Evolutionary conservation across 2,113 vertebrate genomes (phyloP), one percentile per base, ranked within the genome.

Genomic region (Gila orcuttii): DNA sequence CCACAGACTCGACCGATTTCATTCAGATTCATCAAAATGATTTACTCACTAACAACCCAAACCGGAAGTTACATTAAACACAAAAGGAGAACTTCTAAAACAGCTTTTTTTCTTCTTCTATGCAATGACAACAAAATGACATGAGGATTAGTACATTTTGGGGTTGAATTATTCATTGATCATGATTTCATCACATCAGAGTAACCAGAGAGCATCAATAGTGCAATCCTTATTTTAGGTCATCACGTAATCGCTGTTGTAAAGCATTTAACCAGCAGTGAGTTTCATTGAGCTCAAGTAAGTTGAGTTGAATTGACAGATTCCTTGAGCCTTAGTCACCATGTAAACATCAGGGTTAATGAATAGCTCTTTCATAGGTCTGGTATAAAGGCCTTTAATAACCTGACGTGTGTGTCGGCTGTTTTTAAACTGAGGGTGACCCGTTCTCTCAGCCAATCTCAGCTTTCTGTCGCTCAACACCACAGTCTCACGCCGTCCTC

Each of bases 291-390:
- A 47, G 71, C 71, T 47, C 39, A 3, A 74, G 69, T 21, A 73
- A 21, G 39, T 33, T 17, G 59, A 80, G 59, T 64, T 64, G 13
- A 64, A 47, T 12, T 81, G 55, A 86, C 50, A 55, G 74, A 50
- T 86, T 80, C 87, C 75, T 75, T 57, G 83, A 74, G 74, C 87
- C 23, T 89, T 66, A 85, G 84, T 87, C 86, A 86, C 87, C 82
- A 88, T 90, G 80, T 89, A 85, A 60, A 87, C 87, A 86, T 89
- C 60, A 88, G 82, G 47, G 66, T 89, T 85, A 62, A 90, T 92
- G 89, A 93, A 92, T 93, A 84, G 2, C 82, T 89, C 91, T 92
- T 94, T 93, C 91, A 93, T 85, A 88, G 57, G 52, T 83, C 64
- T 79, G 19, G 73, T 79, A 79, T 81, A 84, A 85, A 75, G 82